A percentile compares a stretch with the other conserved stretches of the same genome.
phyloP scores from a whole-genome alignment of 2,888 invertebrate genomes.

The Himalopsyche anomala region DNA sequence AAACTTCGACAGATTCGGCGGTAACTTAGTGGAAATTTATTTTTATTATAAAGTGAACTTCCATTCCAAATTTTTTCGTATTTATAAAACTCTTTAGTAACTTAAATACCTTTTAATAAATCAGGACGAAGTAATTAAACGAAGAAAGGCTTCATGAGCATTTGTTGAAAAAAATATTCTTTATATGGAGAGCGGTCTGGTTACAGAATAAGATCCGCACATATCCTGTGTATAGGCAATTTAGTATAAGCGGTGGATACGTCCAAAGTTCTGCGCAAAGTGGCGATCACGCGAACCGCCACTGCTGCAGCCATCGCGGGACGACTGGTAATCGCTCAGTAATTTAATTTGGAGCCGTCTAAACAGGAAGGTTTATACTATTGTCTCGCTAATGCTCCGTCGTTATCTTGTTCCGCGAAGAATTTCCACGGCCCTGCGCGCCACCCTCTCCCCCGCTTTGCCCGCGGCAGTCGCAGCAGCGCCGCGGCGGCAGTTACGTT shows the following conservation, averaged over 20 bases:
- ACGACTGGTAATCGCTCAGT: slow-evolving; percentile 28
- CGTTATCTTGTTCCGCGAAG: slow-evolving; percentile 57
- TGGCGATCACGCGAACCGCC: neutral
- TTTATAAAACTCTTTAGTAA: no score
- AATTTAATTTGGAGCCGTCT: slow-evolving; percentile 61
- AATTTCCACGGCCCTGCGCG: slow-evolving; percentile 44
- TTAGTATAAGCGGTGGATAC: neutral
- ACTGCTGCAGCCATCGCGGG: neutral
- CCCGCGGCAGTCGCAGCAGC: neutral
- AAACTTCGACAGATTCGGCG: no score
- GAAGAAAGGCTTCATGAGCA: no score
- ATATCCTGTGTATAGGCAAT: no score
- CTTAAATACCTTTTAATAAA: no score
- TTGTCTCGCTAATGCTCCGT: slow-evolving; percentile 56
- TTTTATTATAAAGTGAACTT: no score
- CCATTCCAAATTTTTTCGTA: no score
- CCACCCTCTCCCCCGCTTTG: neutral
- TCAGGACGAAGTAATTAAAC: no score
- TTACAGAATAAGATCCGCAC: no score
- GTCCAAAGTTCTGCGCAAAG: neutral
- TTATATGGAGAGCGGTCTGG: no score
- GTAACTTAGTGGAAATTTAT: no score
- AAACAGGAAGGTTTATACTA: slow-evolving; percentile 57
- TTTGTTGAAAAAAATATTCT: no score
- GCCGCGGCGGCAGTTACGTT: slow-evolving; percentile 45